These are phyloP conservation scores for Corythaeola cristata DNA, from an alignment of 2,113 vertebrate species.

Conservation along the genomic window DNA sequence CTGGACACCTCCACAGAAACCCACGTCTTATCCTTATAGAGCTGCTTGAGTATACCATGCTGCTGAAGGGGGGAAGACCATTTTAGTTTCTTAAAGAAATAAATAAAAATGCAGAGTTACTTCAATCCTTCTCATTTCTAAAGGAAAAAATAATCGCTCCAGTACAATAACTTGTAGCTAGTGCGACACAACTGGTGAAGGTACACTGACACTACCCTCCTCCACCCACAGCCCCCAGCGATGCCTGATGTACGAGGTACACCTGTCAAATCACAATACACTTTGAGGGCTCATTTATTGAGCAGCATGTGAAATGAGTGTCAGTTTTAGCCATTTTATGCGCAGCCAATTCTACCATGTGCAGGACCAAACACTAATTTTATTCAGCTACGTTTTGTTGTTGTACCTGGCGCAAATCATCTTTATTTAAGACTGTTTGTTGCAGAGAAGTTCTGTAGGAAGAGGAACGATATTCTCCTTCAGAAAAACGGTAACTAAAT, in stretches of 20 bases:
- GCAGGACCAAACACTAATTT: not conserved
- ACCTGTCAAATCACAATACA: not conserved
- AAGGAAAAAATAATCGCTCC: not conserved
- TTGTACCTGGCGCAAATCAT: not conserved
- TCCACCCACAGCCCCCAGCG: not conserved
- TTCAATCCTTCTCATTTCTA: not conserved
- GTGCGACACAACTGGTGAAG: not conserved
- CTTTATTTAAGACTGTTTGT: not conserved
- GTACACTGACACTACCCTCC: not conserved
- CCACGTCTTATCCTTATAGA: rapidly evolving
- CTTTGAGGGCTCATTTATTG: not conserved
- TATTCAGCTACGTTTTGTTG: not conserved
- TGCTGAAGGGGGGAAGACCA: rapidly evolving
- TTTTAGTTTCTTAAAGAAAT: not conserved
- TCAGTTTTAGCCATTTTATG: not conserved
- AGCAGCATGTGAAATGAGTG: not conserved
- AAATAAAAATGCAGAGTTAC: not conserved
- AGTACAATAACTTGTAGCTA: not conserved
- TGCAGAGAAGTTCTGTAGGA: not conserved
- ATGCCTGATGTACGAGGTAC: rapidly evolving
- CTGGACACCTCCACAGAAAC: rapidly evolving
- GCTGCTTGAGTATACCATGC: rapidly evolving
- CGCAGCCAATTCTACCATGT: not conserved
- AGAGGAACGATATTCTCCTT: not conserved
- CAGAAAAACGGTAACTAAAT: not conserved